Evolutionary conservation across 2,113 vertebrate species (phyloP), one percentile per base, ranked within the genome.

Genomic region (Syrrhaptes paradoxus): DNA sequence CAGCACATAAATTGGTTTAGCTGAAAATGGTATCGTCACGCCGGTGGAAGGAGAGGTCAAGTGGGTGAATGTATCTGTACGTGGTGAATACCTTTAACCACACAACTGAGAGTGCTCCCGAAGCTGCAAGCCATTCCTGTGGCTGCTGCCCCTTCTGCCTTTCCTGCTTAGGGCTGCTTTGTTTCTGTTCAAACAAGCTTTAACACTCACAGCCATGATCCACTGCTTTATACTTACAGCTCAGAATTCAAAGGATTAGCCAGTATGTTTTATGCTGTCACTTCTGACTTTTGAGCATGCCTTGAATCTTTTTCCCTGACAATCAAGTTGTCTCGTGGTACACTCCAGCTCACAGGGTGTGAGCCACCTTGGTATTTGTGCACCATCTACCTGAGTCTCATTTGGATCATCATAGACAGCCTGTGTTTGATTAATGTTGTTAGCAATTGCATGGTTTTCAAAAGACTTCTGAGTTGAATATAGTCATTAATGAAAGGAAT

Each of bases 341-440:
- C 1, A 4, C 32, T 88, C 15, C 59, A 57, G 18, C 26, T 66
- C 38, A 45, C 29, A 0, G 0, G 13, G 6, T 31, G n/a, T n/a
- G 9, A 91, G 13, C 16, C 52, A 32, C 34, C 9, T 68, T 68
- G 28, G 24, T 32, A 22, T n/a, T 68, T 49, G 10, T 58, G 24
- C 38, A 65, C 20, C 32, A 28, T 24, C 28, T 55, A 4, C 34
- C 48, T 34, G 18, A 73, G 65, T 61, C n/a, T 28, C 11, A 29
- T 83, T 76, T 83, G 12, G 13, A 24, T 70, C 24, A n/a, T 28
- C 49, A 28, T 9, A 73, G 52, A 38, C 7, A 79, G 36, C 10
- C 21, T 34, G 9, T 29, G 61, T 61, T 8, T 80, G 48, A n/a
- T 14, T 71, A 41, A 31, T 46, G 7, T 20, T 71, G 17, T 54